Base-by-base conservation (phyloP, 2,113 vertebrate genomes). In the Pomatostomus ruficeps region DNA sequence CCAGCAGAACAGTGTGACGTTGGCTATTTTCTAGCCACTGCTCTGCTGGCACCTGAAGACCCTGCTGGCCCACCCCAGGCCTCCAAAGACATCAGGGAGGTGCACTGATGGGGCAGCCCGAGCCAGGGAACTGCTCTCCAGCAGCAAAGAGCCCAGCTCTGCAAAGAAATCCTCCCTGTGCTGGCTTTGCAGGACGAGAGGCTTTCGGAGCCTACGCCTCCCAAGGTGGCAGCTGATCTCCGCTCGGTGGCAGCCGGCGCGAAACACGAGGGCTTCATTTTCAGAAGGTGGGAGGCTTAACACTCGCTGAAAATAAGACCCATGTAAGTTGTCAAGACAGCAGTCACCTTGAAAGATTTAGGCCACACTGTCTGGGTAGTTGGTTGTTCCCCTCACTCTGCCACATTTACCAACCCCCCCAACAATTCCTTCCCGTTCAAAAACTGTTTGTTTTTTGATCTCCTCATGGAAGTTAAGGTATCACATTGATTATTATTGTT, bases 331-430 rank as follows among this genome's bases (percentile, higher is more conserved):
- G 74, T 95, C 93, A 93, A n/a, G n/a, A 84, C 85, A 90, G 85
- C 85, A 93, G 79, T 74, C 93, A 95, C 88, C 94, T 94, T 96
- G 91, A 93, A 88, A 93, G 75, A 84, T 95, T 88, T 81, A 90
- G 72, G 75, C 79, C 82, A 72, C 1, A 3, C 67, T 90, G 72
- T 63, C 92, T 94, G 85, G 59, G 81, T 77, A 68, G 36, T 19
- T 59, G 72, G 28, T 48, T 33, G 0, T 6, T 71, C 61, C 61
- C 21, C 72, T 31, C 51, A 3, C 71, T n/a, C 52, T 42, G 33
- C 42, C 26, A 3, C 38, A 24, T 80, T 86, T 83, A 63, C 72
- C 70, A 91, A 49, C 26, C 26, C 55, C 40, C 42, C 9, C 24
- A 92, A 31, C 23, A 80, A 74, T 65, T 86, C 70, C 24, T 33